Conservation (phyloP, 2,888 invertebrate species). For the Agrotis segetum region DNA sequence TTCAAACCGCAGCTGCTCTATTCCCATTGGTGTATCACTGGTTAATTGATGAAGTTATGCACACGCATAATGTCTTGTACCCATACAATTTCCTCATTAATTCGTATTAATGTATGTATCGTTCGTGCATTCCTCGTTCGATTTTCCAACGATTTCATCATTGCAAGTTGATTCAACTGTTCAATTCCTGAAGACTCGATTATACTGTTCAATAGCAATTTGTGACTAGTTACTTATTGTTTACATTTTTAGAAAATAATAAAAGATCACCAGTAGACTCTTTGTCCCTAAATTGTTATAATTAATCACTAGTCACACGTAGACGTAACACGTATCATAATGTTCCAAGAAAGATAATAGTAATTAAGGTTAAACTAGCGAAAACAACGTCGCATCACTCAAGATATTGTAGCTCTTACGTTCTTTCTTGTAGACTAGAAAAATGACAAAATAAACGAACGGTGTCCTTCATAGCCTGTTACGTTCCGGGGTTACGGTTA, state of each 20-base stretch:
- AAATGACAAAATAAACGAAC: slow-evolving; percentile 41
- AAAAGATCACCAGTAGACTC: slow-evolving; percentile 16
- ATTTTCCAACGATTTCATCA: slow-evolving; percentile 45
- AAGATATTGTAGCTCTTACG: slow-evolving; percentile 55
- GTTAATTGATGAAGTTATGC: slow-evolving; percentile 47
- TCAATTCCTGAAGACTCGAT: slow-evolving; percentile 21
- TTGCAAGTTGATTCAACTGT: slow-evolving; percentile 29
- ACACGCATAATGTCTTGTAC: slow-evolving; percentile 45
- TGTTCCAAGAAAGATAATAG: slow-evolving; percentile 47
- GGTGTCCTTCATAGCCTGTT: too few species aligned
- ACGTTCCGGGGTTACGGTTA: too few species aligned
- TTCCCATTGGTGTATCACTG: slow-evolving; percentile 51
- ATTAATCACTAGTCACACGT: slow-evolving; percentile 39
- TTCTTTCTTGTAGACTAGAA: slow-evolving; percentile 6
- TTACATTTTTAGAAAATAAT: not conserved
- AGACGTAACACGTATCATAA: slow-evolving; percentile 23
- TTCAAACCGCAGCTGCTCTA: slow-evolving; percentile 51
- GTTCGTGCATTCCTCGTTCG: slow-evolving; percentile 39
- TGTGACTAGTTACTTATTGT: not conserved
- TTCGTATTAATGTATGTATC: slow-evolving; percentile 49
- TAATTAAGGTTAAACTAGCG: slow-evolving; percentile 61
- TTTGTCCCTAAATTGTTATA: slow-evolving; percentile 29
- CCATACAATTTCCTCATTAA: slow-evolving; percentile 57
- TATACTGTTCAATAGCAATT: not conserved
- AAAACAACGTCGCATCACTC: slow-evolving; percentile 62